Evolutionary conservation across 1,140 invertebrate genomes (phyloP).

Genomic region (Drosophila varians): DNA sequence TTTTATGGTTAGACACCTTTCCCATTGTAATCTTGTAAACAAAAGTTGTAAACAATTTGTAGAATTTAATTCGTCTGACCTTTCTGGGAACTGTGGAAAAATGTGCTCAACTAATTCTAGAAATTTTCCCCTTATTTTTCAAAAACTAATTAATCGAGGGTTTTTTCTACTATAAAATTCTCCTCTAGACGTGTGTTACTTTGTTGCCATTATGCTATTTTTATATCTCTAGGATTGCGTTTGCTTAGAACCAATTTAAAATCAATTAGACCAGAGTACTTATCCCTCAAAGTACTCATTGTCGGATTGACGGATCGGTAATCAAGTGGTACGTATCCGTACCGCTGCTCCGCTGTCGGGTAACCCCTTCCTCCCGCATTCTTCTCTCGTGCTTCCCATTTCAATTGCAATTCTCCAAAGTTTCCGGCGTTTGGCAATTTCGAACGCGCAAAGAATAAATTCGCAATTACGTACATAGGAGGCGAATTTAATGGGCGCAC

Average conservation of each 20-base stretch:
- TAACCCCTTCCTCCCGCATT: not conserved
- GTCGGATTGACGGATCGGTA: not conserved
- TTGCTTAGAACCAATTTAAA: not conserved
- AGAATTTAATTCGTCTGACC: not conserved
- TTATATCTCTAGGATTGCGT: not conserved
- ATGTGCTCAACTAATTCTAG: no score
- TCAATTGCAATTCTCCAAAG: conserved; percentile 24
- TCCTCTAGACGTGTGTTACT: not conserved
- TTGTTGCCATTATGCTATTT: not conserved
- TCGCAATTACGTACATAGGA: conserved; percentile 51
- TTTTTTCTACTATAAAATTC: not conserved
- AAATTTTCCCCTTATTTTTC: not conserved
- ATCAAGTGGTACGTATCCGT: not conserved
- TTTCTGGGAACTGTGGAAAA: not conserved
- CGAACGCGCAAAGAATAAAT: conserved; percentile 54
- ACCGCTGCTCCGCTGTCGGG: not conserved
- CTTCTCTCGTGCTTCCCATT: conserved; percentile 7
- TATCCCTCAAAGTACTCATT: not conserved
- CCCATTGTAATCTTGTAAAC: not conserved
- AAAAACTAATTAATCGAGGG: not conserved
- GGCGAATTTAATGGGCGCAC: conserved; percentile 49
- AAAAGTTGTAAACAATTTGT: not conserved
- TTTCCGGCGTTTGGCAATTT: not conserved
- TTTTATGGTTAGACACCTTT: not conserved
- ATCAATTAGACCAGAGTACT: not conserved